Evolutionary conservation across 2,888 invertebrate species (phyloP).

Genomic region (Pachydiplax longipennis): DNA sequence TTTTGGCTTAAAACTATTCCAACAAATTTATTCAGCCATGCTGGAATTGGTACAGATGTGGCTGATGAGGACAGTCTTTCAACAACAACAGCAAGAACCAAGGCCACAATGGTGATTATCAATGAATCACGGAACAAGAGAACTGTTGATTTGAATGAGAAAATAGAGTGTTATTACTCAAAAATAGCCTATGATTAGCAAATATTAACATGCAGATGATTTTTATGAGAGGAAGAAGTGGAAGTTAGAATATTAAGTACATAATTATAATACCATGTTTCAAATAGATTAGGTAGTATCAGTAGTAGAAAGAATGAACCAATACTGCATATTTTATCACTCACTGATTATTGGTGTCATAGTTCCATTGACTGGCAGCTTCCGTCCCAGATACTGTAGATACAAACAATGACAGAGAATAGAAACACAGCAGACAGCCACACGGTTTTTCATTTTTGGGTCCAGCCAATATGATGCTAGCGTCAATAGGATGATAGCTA

Average conservation of each 20-base stretch:
- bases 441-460: constrained; percentile 65
- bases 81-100: background rate
- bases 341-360: constrained; percentile 67
- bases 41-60: background rate
- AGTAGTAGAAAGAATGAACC: too few relatives aligned
- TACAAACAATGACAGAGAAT: constrained; percentile 69
- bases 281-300: too few relatives aligned
- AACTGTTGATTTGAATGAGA: background rate
- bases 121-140: background rate
- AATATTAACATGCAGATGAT: too few relatives aligned
- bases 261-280: too few relatives aligned
- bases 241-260: too few relatives aligned
- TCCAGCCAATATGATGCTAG: constrained; percentile 67
- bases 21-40: background rate
- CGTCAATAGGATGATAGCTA: constrained; percentile 58
- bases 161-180: background rate
- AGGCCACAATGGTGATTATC: background rate
- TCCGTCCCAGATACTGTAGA: constrained; percentile 67
- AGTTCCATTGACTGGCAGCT: constrained; percentile 68
- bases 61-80: background rate
- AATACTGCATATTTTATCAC: constrained; percentile 48
- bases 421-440: constrained; percentile 66
- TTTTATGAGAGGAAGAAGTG: too few relatives aligned
- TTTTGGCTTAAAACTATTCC: background rate
- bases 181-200: too few relatives aligned